phyloP scores from a whole-genome alignment of 2,888 invertebrate species.

The Ichneumoninae sp. region DNA sequence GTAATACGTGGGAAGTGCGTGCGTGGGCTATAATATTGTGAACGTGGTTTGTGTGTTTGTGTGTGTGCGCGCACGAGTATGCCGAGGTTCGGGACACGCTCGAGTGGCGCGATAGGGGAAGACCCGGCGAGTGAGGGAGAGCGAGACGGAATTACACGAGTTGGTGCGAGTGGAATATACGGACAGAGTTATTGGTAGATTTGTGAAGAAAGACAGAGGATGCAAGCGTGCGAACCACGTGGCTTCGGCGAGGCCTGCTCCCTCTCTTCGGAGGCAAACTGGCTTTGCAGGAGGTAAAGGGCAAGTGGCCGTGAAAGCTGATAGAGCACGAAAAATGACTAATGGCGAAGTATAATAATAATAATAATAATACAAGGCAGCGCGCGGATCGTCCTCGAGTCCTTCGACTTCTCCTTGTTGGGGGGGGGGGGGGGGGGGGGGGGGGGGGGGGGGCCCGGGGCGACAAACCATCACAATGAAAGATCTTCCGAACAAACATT shows the following conservation, averaged over 20 bases:
- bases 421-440: not conserved
- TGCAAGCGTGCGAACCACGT: slow-evolving; percentile 66
- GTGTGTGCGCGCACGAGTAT: slow-evolving; percentile 29
- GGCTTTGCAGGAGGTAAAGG: slow-evolving; percentile 63
- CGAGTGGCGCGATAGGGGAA: slow-evolving; percentile 49
- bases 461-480: slow-evolving; percentile 30
- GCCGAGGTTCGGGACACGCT: slow-evolving; percentile 57
- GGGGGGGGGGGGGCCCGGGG: not conserved
- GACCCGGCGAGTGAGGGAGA: slow-evolving; percentile 23
- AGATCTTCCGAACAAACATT: slow-evolving; percentile 46
- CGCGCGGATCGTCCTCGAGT: slow-evolving; percentile 26
- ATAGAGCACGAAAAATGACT: slow-evolving; percentile 45
- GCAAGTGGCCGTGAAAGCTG: slow-evolving; percentile 61
- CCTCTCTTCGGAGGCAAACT: not conserved
- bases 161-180: not conserved
- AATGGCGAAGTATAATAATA: not conserved
- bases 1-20: slow-evolving; percentile 64
- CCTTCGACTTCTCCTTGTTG: slow-evolving; percentile 25
- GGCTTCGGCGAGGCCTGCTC: slow-evolving; percentile 33
- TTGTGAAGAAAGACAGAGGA: slow-evolving; percentile 15
- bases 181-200: not conserved
- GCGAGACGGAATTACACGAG: slow-evolving; percentile 1
- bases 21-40: slow-evolving; percentile 53
- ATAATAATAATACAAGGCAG: not conserved
- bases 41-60: slow-evolving; percentile 17